Evolutionary conservation across 1,140 invertebrate species (phyloP), one percentile per base, ranked within the genome.

Genomic region (Drusus annulatus): DNA sequence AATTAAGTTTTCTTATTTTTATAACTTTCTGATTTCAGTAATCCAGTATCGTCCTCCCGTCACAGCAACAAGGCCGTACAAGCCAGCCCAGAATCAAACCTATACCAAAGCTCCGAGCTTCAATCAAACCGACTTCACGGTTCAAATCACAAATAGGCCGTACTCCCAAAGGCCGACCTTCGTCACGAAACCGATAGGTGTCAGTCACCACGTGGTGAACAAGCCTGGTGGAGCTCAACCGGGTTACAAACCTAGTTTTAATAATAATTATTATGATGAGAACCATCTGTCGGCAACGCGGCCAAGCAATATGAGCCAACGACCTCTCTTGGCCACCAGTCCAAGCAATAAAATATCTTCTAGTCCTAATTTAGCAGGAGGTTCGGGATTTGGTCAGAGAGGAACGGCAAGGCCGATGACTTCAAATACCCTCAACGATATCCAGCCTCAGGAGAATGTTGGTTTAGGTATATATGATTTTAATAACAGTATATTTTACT

Each of bases 131-230:
- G 45, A 82, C 86, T 62, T 85, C 85, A 76, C 83, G 74, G 71
- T 83, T 86, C 56, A 83, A 45, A 88, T 86, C 79, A 86, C 85
- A 78, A 85, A 84, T 8, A 87, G 84, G 58, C 85, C 84, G 31
- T 87, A 89, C 83, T 87, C 90, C 3, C 86, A 88, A 60, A 85
- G 90, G 78, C 90, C 91, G 75, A 90, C 90, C 82, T 88, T 91
- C 85, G 89, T 91, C 83, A 90, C 90, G 54, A 89, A 91, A 80
- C 88, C 90, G 71, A 88, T 89, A 86, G 89, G 88, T 87, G 90
- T 87, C 87, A 88, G 84, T 78, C 89, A 86, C 78, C 86, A 86
- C 36, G 36, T 45, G 2, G 36, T 45, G 76, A 84, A 73, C 23
- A 84, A 84, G 52, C 82, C 83, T 10, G 81, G 83, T 79, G 83